Evolutionary conservation across 2,113 vertebrate species (phyloP), one percentile per base, ranked within the genome.

Genomic region (Oenanthe melanoleuca): DNA sequence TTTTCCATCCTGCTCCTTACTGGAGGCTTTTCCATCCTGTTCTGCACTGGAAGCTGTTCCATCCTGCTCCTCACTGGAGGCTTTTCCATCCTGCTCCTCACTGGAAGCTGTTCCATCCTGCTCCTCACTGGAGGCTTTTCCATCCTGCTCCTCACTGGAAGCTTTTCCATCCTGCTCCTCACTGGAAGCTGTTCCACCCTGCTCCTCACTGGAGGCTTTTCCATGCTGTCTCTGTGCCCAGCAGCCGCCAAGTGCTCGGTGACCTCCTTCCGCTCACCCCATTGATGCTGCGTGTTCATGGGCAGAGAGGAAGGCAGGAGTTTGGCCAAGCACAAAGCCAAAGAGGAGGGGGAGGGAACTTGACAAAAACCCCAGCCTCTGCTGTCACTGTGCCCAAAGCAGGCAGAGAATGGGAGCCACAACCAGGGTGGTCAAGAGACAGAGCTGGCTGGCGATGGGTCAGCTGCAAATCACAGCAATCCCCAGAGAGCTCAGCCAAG

Each of bases 291-390:
- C 7, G 0, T 8, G 10, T 37, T 86, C 61, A 88, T 33, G 89
- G 92, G 52, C 86, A 69, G 47, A 64, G 92, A 80, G 77, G 84
- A 78, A 86, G 86, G 67, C 91, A 78, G 92, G 83, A 96, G 72
- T 86, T 91, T 91, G 93, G 95, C 91, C 73, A 56, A 87, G 84
- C 84, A 92, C 94, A 90, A 57, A 95, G 86, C 14, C 3, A 75
- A 80, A 57, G 40, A 78, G 67, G 40, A 45, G 29, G 9, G n/a
- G 47, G 21, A 23, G 53, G 42, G 8, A 3, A n/a, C 57, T 53
- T 31, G 44, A 52, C 71, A 86, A 77, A 80, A 66, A 6, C 8
- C 4, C 22, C 29, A 70, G 78, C 21, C 71, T 63, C 1, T 44
- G 61, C 82, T 63, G 67, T 86, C 3, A 0, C 72, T 9, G 2